Conservation (phyloP, 2,113 vertebrate genomes). For the Elaphurus davidianus region DNA sequence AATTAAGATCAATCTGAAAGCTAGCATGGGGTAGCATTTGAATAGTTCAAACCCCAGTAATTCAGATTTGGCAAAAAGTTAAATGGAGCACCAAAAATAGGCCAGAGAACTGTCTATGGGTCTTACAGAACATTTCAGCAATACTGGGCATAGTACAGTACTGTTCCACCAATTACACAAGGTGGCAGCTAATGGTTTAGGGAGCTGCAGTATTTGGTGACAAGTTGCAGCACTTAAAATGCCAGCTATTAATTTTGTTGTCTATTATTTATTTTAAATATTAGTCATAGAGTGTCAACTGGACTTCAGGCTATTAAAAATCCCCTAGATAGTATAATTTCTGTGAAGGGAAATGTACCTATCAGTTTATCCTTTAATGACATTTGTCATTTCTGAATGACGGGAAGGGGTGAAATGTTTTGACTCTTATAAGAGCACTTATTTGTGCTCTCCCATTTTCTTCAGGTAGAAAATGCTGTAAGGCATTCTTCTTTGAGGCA, state of each 20-base stretch:
- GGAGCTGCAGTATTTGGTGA: conserved; percentile 59
- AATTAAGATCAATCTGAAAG: conserved; percentile 77
- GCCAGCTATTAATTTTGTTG: conserved; percentile 74
- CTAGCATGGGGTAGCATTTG: conserved; percentile 70
- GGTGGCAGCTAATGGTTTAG: conserved; percentile 54
- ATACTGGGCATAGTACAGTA: conserved; percentile 18
- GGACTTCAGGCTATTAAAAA: conserved; percentile 59
- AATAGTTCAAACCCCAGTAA: conserved; percentile 72
- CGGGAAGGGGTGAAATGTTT: conserved; percentile 25
- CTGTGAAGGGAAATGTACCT: conserved; percentile 43
- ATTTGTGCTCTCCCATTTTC: background rate
- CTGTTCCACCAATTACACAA: conserved; percentile 44
- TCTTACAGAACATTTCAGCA: conserved; percentile 53
- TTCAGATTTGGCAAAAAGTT: conserved; percentile 76
- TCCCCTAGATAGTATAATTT: conserved; percentile 65
- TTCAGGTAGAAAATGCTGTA: conserved; percentile 5
- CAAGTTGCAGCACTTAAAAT: conserved; percentile 64
- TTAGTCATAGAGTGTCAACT: conserved; percentile 48
- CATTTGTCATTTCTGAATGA: conserved; percentile 52
- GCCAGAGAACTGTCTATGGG: conserved; percentile 45
- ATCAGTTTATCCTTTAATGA: conserved; percentile 58
- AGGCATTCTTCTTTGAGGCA: background rate
- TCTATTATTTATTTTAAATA: conserved; percentile 69
- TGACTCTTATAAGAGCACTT: background rate
- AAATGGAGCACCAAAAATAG: conserved; percentile 73